phyloP scores from a whole-genome alignment of 2,888 invertebrate genomes.

The Poecilus cupreus region DNA sequence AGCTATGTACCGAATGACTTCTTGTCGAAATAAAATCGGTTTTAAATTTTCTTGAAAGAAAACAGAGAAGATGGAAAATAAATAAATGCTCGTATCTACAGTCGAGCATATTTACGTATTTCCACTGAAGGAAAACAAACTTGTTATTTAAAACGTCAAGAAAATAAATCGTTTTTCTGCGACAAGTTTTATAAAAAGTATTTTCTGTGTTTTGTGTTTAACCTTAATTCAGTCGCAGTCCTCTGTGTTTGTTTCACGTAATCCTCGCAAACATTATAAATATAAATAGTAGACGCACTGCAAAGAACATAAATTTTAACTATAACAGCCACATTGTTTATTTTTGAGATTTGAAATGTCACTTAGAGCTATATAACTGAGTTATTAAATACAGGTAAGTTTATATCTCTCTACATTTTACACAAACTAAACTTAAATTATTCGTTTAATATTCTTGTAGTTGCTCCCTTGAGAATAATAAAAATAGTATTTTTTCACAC shows the following conservation, averaged over 20 bases:
- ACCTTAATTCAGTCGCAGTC: background rate
- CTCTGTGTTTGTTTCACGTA: background rate
- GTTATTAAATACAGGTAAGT: background rate
- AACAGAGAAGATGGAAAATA: background rate
- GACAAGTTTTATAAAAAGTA: background rate
- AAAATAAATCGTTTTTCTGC: conserved; percentile 6
- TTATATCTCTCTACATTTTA: background rate
- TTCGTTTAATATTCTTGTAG: too few relatives aligned
- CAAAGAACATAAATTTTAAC: background rate
- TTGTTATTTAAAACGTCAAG: conserved; percentile 28
- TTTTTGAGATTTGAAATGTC: background rate
- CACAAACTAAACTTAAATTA: too few relatives aligned
- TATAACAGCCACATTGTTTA: background rate
- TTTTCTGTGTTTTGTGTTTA: background rate
- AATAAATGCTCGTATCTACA: conserved; percentile 2
- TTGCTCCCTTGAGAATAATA: too few relatives aligned
- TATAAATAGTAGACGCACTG: background rate
- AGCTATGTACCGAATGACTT: background rate
- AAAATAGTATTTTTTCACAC: too few relatives aligned
- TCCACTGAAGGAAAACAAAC: conserved; percentile 10
- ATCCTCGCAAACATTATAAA: background rate
- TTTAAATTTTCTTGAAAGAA: background rate
- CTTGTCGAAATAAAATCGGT: background rate
- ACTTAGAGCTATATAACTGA: background rate
- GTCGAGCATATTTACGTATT: conserved; percentile 8